Evolutionary conservation across 1,140 invertebrate species (phyloP), one percentile per base, ranked within the genome.

Genomic region (Zaprionus tsacasi): DNA sequence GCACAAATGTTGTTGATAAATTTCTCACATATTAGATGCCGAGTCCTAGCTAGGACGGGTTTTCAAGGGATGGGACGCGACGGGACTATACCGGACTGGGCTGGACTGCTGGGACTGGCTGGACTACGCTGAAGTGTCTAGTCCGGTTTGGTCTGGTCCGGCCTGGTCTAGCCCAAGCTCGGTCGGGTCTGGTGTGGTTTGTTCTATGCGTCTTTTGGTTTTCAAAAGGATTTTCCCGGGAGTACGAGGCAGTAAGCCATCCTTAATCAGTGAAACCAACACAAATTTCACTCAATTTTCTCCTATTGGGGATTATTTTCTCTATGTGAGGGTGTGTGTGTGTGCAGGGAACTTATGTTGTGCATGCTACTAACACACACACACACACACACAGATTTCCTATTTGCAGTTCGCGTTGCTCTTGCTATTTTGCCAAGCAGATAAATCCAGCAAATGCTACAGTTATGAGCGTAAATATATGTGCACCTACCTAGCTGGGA

Each of bases 211-310:
- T 88, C 80, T 82, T 76, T 79, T 50, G 68, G 57, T 65, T 77
- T 87, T 70, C 79, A 7, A 79, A 82, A 85, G 86, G 82, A 79
- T 86, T 82, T 87, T 65, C 79, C 72, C 67, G 43, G 10, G 17
- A 25, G 45, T 25, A 27, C n/a, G 15, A 6, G 43, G 35, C 76
- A 79, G 82, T 79, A 82, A 88, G 82, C 82, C 83, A 82, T 82
- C 76, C 82, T 82, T 88, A 86, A 86, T 86, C 82, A 86, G 82
- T 86, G 83, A 79, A 82, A 88, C 76, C 83, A 83, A 82, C 82
- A 86, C 82, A 88, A 86, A 86, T 86, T 86, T 82, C 87, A 79
- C 83, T 82, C 82, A 86, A 86, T 86, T 86, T 79, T 77, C 83
- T 79, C 77, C 83, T 82, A 79, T 88, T 86, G 82, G 79, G 82